Evolutionary conservation across 2,888 invertebrate species (phyloP).

Genomic region (Leptura quadrifasciata): DNA sequence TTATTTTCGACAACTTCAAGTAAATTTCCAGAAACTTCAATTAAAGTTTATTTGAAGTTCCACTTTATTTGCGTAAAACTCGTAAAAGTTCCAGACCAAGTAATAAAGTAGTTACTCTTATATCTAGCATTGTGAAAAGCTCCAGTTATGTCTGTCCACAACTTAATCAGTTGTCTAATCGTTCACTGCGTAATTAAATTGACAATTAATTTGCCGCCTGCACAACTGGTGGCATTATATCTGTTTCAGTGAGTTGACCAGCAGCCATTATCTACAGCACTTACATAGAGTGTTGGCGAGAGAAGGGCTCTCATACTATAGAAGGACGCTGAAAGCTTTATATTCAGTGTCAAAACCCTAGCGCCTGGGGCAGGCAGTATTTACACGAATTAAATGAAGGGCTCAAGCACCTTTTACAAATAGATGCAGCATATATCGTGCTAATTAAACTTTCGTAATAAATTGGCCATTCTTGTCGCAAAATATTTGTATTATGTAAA

Average conservation of each 20-base stretch:
- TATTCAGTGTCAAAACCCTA: neutral
- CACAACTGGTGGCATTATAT: neutral
- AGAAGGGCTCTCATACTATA: neutral
- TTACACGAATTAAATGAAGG: neutral
- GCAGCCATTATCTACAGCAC: slow-evolving; percentile 4
- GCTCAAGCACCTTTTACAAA: neutral
- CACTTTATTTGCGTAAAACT: neutral
- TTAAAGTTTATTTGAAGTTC: neutral
- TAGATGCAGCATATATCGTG: neutral
- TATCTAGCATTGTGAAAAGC: neutral
- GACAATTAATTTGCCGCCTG: neutral
- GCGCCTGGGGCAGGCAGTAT: neutral
- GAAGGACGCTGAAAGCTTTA: slow-evolving; percentile 1
- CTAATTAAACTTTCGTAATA: neutral
- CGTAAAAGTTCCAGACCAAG: neutral
- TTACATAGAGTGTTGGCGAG: neutral
- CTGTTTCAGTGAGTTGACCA: slow-evolving; percentile 4
- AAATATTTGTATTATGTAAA: too few species aligned
- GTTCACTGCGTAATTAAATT: neutral
- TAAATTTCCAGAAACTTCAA: neutral
- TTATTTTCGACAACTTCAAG: neutral
- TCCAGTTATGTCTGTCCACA: neutral
- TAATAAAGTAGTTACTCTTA: neutral
- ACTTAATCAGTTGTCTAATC: neutral
- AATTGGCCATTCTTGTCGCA: neutral